phyloP scores from a whole-genome alignment of 1,140 invertebrate genomes.

The Octopus bimaculoides region DNA sequence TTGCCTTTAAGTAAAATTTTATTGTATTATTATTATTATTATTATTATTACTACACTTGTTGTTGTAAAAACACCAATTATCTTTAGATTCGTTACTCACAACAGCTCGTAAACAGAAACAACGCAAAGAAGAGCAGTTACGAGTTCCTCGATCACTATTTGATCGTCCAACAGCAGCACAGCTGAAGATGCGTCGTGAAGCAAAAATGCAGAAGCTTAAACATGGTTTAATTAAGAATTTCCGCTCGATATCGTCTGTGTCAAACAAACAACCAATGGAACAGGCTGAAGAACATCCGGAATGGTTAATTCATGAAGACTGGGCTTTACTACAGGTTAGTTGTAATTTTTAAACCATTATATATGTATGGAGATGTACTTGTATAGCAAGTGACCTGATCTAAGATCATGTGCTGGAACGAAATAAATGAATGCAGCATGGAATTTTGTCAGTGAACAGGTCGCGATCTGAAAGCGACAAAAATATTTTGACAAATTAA shows the following conservation, averaged over 20 bases:
- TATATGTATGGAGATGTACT: no score
- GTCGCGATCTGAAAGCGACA: no score
- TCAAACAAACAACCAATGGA: conserved; percentile 59
- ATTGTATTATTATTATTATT: no score
- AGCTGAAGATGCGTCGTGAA: conserved; percentile 76
- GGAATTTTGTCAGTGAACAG: no score
- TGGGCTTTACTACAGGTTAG: conserved; percentile 72
- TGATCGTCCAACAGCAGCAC: conserved; percentile 76
- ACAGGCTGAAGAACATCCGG: conserved; percentile 61
- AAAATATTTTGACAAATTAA: no score
- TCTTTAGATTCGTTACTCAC: no score
- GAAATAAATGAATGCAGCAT: no score
- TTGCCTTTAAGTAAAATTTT: no score
- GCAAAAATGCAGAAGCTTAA: conserved; percentile 74
- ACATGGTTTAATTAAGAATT: conserved; percentile 47
- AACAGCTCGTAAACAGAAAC: conserved; percentile 59
- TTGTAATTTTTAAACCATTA: no score
- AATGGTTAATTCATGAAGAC: conserved; percentile 90
- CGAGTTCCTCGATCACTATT: conserved; percentile 82
- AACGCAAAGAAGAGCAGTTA: conserved; percentile 71
- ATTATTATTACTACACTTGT: neutral
- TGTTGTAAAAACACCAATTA: no score
- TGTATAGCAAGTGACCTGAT: no score
- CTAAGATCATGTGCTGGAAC: no score
- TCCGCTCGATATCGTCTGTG: conserved; percentile 54